Conservation (phyloP, 2,797 vertebrate genomes). For the Geotrypetes seraphini region DNA sequence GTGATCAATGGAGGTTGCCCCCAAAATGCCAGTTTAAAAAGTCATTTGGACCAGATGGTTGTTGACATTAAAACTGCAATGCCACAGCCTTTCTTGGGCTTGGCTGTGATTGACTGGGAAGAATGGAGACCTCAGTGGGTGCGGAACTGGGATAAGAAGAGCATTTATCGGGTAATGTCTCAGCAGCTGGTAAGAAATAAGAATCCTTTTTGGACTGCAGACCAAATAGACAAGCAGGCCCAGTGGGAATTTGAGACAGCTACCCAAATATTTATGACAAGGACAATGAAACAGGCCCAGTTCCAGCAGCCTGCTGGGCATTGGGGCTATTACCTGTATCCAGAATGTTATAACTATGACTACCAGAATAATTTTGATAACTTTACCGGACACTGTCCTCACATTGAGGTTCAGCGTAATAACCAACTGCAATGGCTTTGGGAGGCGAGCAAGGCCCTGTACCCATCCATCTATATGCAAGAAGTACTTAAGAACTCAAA, state of each 20-base stretch:
- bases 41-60: conserved; percentile 5
- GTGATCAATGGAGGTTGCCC: conserved; percentile 7
- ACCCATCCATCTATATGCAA: conserved; percentile 24
- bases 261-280: conserved; percentile 5
- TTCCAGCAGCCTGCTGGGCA: conserved; percentile 4
- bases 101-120: conserved; percentile 27
- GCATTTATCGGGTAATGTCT: conserved; percentile 11
- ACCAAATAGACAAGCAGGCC: conserved; percentile 1
- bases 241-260: conserved; percentile 18
- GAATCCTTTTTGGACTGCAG: neutral
- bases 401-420: conserved; percentile 15
- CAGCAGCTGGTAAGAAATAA: conserved; percentile 6
- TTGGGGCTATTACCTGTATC: conserved; percentile 29
- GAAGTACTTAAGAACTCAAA: conserved; percentile 3
- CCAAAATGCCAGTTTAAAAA: conserved; percentile 7
- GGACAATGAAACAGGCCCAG: conserved; percentile 10
- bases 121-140: conserved; percentile 22
- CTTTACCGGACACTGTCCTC: conserved; percentile 20
- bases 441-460: conserved; percentile 18
- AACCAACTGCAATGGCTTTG: conserved; percentile 22
- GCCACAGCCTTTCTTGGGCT: conserved; percentile 5
- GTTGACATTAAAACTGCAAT: neutral
- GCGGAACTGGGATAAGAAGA: conserved; percentile 8
- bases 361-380: conserved; percentile 9
- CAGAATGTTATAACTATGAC: conserved; percentile 28